Conservation (phyloP, 53 echinoderm and acorn worm genomes). For the Henricia sp. region DNA sequence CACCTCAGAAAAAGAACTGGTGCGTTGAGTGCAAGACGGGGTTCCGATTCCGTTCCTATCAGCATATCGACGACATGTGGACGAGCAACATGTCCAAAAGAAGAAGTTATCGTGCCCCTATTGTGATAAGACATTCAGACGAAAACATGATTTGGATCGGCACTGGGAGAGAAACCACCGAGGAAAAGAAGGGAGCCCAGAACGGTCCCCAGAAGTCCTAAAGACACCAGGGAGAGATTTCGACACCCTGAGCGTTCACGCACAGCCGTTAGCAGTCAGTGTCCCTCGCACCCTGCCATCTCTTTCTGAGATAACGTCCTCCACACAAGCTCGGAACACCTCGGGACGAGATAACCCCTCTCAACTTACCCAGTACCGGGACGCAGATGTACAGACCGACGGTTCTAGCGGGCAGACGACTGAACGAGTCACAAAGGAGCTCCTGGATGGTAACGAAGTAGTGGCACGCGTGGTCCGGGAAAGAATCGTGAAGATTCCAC, state of each 20-base stretch:
- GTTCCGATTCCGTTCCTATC: neutral
- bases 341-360: neutral
- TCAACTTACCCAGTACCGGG: neutral
- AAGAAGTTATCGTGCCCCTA: slow-evolving; percentile 22
- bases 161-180: slow-evolving; percentile 2
- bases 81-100: slow-evolving; percentile 1
- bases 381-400: neutral
- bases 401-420: neutral
- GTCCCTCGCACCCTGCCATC: neutral
- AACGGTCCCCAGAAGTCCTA: neutral
- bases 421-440: slow-evolving; percentile 25
- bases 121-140: slow-evolving; percentile 7
- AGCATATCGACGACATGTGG: neutral
- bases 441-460: slow-evolving; percentile 22
- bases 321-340: neutral
- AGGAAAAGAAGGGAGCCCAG: neutral
- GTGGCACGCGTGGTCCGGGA: slow-evolving; percentile 24
- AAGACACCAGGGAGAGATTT: slow-evolving; percentile 26
- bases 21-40: slow-evolving; percentile 21
- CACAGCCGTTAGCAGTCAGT: neutral
- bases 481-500: neutral
- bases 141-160: slow-evolving; percentile 18
- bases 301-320: neutral
- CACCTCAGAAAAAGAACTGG: neutral
- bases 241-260: slow-evolving; percentile 21